Base-by-base conservation (phyloP, 2,113 vertebrate genomes). In the Enhydra lutris region DNA sequence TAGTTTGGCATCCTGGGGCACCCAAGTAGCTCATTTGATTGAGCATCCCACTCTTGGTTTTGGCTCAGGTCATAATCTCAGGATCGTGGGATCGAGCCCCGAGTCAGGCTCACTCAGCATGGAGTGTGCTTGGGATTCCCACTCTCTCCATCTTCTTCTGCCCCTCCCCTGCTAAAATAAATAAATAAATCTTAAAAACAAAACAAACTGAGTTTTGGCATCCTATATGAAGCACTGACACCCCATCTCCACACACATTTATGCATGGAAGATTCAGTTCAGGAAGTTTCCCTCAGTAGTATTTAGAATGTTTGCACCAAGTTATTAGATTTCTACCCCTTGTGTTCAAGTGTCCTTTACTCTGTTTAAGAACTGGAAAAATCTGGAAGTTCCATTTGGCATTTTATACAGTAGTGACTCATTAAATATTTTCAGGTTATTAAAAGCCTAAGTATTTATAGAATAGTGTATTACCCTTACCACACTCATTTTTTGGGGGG, bases 351-450 rank as follows among this genome's bases (percentile, higher is more conserved):
- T 80, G 17, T 59, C 36, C 65, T 91, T 95, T 97, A 61, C 26
- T 91, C 29, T 52, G 31, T 86, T 89, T 61, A 90, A 83, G 74
- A 92, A 92, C 55, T 96, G 86, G 94, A 98, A 97, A 95, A 89
- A 80, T 89, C 78, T 93, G 47, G 45, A 96, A 76, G 79, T 96
- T 92, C 61, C 86, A 89, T 91, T 91, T 95, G 92, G 80, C 79
- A 95, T 95, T 98, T 95, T 94, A 92, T 86, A 82, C 31, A 87
- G 34, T 95, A 80, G 39, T 96, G 97, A 95, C 86, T 97, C 94
- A 98, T 79, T 97, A 96, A 90, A 81, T 95, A 96, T 98, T 98
- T 98, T 79, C 73, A 96, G 73, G 52, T 94, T 98, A 96, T 88
- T 92, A 96, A 94, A 94, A 15, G 74, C 52, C 42, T 42, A 87